Evolutionary conservation across 2,797 vertebrate species (phyloP).

Genomic region (Carapus acus): DNA sequence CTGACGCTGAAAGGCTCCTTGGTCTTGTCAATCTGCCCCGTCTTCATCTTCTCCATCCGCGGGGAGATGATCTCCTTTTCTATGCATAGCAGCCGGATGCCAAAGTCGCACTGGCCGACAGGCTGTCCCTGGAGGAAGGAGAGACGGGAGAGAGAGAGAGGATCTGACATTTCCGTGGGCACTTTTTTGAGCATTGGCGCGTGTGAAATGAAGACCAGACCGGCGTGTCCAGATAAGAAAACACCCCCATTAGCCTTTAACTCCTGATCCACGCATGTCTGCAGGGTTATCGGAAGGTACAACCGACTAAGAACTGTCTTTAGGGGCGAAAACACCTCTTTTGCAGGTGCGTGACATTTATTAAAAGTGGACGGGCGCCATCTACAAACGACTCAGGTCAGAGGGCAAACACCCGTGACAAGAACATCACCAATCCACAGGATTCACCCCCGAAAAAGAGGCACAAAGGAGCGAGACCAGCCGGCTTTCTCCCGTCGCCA

Average conservation of each 20-base stretch:
- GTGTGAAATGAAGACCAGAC: background rate
- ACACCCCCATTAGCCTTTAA: background rate
- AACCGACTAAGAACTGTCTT: background rate
- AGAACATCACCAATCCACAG: conserved; percentile 2
- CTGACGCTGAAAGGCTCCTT: conserved; percentile 93
- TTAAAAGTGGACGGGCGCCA: conserved; percentile 21
- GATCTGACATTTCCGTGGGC: background rate
- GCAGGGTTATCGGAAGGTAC: background rate
- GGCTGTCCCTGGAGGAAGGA: conserved; percentile 81
- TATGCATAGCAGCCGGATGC: conserved; percentile 87
- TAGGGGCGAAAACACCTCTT: conserved; percentile 1
- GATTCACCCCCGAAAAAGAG: conserved; percentile 16
- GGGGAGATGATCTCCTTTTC: conserved; percentile 95
- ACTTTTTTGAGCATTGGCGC: background rate
- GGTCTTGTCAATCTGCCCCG: conserved; percentile 90
- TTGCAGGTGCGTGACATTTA: conserved; percentile 7
- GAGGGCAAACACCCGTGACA: background rate
- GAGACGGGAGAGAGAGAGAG: conserved; percentile 8
- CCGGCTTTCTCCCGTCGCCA: conserved; percentile 41
- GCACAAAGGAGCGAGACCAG: conserved; percentile 2
- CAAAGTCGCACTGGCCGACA: conserved; percentile 96
- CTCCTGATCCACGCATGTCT: background rate
- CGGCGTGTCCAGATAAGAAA: background rate
- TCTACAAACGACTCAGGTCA: background rate
- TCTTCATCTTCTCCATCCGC: conserved; percentile 93